phyloP scores from a whole-genome alignment of 2,797 vertebrate genomes.

The Anguilla anguilla region DNA sequence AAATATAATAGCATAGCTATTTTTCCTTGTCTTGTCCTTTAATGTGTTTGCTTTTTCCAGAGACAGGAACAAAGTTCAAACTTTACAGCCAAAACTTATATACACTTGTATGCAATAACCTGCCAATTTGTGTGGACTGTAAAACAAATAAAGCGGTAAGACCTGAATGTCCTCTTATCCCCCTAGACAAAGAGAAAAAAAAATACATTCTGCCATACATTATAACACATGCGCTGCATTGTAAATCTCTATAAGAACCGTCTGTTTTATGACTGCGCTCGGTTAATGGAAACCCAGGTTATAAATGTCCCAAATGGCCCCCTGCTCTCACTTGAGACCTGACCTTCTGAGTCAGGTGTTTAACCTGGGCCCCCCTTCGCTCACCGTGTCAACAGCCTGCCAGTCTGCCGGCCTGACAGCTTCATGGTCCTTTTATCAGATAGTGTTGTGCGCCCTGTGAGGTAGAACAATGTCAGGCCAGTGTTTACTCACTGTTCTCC shows the following conservation, averaged over 20 bases:
- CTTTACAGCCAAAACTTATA: neutral
- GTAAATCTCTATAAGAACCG: constrained; percentile 67
- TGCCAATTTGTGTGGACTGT: constrained; percentile 14
- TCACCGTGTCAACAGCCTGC: constrained; percentile 64
- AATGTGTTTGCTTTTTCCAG: neutral
- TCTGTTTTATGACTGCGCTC: constrained; percentile 61
- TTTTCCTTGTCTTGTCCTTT: neutral
- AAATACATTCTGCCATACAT: constrained; percentile 18
- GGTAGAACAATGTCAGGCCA: neutral
- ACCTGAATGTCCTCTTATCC: neutral
- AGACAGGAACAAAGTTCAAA: constrained; percentile 4
- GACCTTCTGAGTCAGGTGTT: constrained; percentile 52
- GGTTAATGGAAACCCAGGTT: constrained; percentile 58
- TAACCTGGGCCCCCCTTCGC: constrained; percentile 60
- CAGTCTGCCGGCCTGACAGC: constrained; percentile 65
- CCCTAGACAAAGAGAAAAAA: constrained; percentile 10
- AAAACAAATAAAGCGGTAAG: constrained; percentile 23
- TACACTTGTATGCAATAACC: constrained; percentile 10
- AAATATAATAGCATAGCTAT: neutral
- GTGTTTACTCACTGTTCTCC: neutral
- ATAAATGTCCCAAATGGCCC: constrained; percentile 55
- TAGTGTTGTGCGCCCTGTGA: neutral
- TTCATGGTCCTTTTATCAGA: constrained; percentile 51
- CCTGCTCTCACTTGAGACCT: constrained; percentile 53
- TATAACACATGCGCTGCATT: constrained; percentile 37